These are phyloP conservation scores for Arctia plantaginis DNA, from an alignment of 2,888 invertebrate species.

Conservation along the genomic window DNA sequence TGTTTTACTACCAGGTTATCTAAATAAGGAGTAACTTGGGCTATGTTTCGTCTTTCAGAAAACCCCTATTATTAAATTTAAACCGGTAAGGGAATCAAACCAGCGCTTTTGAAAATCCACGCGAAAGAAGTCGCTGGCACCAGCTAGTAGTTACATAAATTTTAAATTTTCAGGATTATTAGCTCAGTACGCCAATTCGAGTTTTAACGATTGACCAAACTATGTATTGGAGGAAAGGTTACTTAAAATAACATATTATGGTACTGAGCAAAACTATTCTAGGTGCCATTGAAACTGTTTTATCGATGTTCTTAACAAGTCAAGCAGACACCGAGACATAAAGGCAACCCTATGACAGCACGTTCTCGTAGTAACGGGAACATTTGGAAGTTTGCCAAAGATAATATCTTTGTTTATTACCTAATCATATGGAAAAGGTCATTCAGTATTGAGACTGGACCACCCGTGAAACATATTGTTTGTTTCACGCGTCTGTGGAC, in stretches of 20 bases:
- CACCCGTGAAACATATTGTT: slow-evolving; percentile 19
- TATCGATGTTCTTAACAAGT: not conserved
- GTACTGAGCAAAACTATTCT: not conserved
- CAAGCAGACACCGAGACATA: slow-evolving; percentile 3
- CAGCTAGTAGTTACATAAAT: too few relatives aligned
- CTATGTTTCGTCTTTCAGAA: too few relatives aligned
- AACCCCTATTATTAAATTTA: too few relatives aligned
- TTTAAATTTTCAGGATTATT: too few relatives aligned
- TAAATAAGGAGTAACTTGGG: too few relatives aligned
- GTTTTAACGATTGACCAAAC: not conserved
- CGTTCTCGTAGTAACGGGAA: slow-evolving; percentile 11
- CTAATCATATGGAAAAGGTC: slow-evolving; percentile 35
- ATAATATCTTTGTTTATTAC: slow-evolving; percentile 42
- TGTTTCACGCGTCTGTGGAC: not conserved
- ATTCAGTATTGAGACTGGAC: slow-evolving; percentile 20
- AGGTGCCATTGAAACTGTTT: not conserved
- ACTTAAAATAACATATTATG: too few relatives aligned
- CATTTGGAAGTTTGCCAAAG: slow-evolving; percentile 37
- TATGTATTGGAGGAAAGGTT: too few relatives aligned
- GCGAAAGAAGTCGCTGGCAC: too few relatives aligned
- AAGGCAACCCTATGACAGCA: not conserved
- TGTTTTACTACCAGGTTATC: too few relatives aligned
- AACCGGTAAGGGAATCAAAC: too few relatives aligned
- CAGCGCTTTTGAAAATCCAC: too few relatives aligned
- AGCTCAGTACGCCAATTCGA: not conserved